Base-by-base conservation (phyloP, 2,113 vertebrate species). In the Lasiurus borealis region DNA sequence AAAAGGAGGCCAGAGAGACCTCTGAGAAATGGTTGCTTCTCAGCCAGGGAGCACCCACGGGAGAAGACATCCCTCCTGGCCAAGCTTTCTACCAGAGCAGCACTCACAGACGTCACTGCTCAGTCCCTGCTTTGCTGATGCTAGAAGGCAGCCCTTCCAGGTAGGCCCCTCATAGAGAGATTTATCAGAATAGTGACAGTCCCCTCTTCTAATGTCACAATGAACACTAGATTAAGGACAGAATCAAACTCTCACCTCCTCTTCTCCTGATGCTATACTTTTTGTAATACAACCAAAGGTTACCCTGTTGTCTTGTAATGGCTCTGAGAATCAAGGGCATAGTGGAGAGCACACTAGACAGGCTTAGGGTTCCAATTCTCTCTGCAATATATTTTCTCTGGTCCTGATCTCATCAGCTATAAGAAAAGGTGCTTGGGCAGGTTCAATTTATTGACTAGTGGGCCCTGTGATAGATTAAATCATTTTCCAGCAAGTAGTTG, bases 211-310 rank as follows among this genome's bases (percentile, higher is more conserved):
- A 69, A 16, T 16, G 66, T 18, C 40, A 50, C 1, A 34, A 27
- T 10, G n/a, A 73, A 54, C 9, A 44, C 59, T 15, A 29, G 23
- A 50, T 29, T 40, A 40, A 89, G 66, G 29, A 78, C 8, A n/a
- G 29, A 89, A 21, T 1, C 59, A 64, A 25, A 80, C 23, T 23
- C 34, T 69, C 34, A 50, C n/a, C 36, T 76, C 87, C 18, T 90
- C 84, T 81, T 54, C n/a, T 68, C 19, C 31, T 11, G 27, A 54
- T 2, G 40, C 15, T 44, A n/a, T 52, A 71, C 46, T 34, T 83
- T 84, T 50, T 78, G 44, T 82, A 85, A 88, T 50, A 71, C 29
- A 90, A 76, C 21, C 57, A 46, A 48, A 93, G 44, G 3, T 13
- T n/a, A 72, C 10, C 10, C 57, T 21, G 77, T 5, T 73, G 52